Evolutionary conservation across 1,140 invertebrate species (phyloP), one percentile per base, ranked within the genome.

Genomic region (Solen grandis): DNA sequence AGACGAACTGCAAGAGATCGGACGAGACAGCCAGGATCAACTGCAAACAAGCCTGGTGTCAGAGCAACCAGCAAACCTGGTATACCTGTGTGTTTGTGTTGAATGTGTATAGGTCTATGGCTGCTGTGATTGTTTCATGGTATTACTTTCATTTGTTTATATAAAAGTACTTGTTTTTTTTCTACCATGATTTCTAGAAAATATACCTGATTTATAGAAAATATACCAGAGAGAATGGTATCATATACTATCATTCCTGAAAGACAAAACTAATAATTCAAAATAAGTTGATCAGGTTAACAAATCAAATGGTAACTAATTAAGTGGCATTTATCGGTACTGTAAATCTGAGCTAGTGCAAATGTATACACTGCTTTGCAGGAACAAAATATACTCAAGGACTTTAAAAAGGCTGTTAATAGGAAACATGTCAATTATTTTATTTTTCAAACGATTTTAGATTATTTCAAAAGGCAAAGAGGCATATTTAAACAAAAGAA

Each of bases 21-120:
- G 27, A 27, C 46, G 25, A 76, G 74, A 36, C 65, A 66, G 74
- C 74, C 74, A 33, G 74, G 74, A 36, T 70, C 68, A 35, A 16
- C 41, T 31, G 27, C 68, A 14, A n/a, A 27, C 25, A 36, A 54
- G 35, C 29, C 68, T 35, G 46, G 41, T 22, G 29, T 55, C 14
- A 35, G 31, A 52, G 50, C 31, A 10, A 4, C 52, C 22, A 55
- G 27, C 36, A 35, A 55, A 36, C 35, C 50, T 25, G 68, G 68
- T 70, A 35, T n/a, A 3, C 31, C 38, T 31, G 22, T 60, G 5
- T 22, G 8, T 57, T 57, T 25, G 29, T 27, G 25, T 5, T 62
- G 4, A 62, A 62, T 33, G 27, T 29, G 29, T 65, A 5, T 66
- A 1, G 27, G 27, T 25, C 38, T 13, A 8, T 59, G 8, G n/a